These are phyloP conservation scores for Leptinotarsa juncta DNA, from an alignment of 2,888 invertebrate species.

Conservation along the genomic window DNA sequence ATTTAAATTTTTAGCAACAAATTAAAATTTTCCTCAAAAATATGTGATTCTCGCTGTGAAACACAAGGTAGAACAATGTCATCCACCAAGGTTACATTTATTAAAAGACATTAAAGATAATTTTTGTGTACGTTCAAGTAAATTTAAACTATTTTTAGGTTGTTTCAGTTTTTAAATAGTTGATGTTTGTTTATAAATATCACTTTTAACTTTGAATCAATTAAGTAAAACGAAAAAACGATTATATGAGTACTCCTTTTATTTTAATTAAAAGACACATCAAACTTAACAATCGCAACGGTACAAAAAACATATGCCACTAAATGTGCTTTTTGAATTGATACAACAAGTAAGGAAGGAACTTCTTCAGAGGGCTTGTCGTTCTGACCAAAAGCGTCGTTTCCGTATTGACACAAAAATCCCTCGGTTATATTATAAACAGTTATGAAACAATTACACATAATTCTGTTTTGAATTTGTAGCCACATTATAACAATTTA, in stretches of 20 bases:
- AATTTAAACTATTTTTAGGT: conserved; percentile 17
- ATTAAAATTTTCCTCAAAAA: not conserved
- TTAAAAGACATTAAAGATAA: conserved; percentile 18
- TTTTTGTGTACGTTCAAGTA: conserved; percentile 21
- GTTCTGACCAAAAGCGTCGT: conserved; percentile 21
- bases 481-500: conserved; percentile 21
- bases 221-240: conserved; percentile 21
- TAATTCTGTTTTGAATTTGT: conserved; percentile 18
- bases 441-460: conserved; percentile 17
- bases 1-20: not conserved
- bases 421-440: conserved; percentile 20
- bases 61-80: conserved; percentile 14
- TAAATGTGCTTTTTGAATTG: conserved; percentile 21
- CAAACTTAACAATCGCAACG: conserved; percentile 19
- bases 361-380: conserved; percentile 20
- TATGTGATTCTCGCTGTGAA: conserved; percentile 3
- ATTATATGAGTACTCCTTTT: conserved; percentile 22
- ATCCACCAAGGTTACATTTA: conserved; percentile 20
- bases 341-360: conserved; percentile 20
- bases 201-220: conserved; percentile 20
- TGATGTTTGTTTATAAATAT: conserved; percentile 17
- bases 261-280: conserved; percentile 19
- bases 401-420: conserved; percentile 22
- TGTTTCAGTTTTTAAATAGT: conserved; percentile 19
- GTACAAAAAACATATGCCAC: conserved; percentile 20